These are phyloP conservation scores for Pelobates fuscus DNA, from an alignment of 2,113 vertebrate species.

Conservation along the genomic window DNA sequence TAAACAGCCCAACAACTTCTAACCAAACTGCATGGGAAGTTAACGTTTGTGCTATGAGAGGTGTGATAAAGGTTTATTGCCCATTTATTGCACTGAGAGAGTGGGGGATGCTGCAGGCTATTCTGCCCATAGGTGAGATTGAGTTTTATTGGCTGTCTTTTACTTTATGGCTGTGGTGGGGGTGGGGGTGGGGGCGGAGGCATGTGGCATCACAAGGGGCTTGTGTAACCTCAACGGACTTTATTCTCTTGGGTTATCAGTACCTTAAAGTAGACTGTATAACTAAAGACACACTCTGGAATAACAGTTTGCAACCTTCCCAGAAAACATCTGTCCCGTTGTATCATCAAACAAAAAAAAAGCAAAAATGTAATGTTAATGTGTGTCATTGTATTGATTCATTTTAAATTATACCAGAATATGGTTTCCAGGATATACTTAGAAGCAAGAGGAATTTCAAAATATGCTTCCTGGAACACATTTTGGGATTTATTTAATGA, in stretches of 20 bases:
- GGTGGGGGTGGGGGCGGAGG: too few species aligned
- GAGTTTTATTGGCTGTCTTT: background rate
- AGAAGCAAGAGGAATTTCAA: too few species aligned
- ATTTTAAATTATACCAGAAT: too few species aligned
- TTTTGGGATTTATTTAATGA: too few species aligned
- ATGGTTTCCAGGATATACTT: too few species aligned
- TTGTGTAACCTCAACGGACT: background rate
- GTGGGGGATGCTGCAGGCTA: background rate
- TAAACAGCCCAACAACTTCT: conserved; percentile 4
- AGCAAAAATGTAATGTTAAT: too few species aligned
- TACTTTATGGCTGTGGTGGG: conserved; percentile 2
- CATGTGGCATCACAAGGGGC: background rate
- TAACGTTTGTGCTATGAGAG: conserved; percentile 40
- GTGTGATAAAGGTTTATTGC: conserved; percentile 31
- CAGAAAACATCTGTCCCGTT: too few species aligned
- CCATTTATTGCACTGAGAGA: conserved; percentile 21
- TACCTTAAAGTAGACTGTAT: background rate
- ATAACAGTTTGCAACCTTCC: too few species aligned
- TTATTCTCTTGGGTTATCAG: background rate
- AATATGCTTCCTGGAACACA: too few species aligned
- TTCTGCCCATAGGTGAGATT: conserved; percentile 6
- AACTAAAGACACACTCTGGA: too few species aligned
- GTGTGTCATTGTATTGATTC: too few species aligned
- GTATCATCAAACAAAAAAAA: too few species aligned
- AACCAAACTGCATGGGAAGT: conserved; percentile 4